phyloP scores from a whole-genome alignment of 2,113 vertebrate species.

The Thymallus thymallus region DNA sequence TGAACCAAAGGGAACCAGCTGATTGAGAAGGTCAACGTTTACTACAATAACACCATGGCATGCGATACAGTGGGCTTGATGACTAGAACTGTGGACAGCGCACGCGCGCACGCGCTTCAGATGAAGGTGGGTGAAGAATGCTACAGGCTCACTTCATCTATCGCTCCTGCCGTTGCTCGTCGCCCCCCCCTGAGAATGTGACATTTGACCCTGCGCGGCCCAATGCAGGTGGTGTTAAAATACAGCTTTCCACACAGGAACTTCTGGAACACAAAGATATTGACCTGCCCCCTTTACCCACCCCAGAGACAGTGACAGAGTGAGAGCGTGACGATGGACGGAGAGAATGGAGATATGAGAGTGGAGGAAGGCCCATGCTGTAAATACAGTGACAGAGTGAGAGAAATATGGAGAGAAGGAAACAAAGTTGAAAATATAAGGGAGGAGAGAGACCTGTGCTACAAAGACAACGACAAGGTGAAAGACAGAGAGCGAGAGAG shows the following conservation, averaged over 20 bases:
- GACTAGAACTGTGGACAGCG: not conserved
- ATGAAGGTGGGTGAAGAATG: constrained; percentile 54
- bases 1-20: constrained; percentile 5
- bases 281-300: constrained; percentile 26
- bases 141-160: constrained; percentile 51
- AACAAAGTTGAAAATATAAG: not conserved
- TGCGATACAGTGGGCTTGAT: not conserved
- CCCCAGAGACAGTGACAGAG: constrained; percentile 29
- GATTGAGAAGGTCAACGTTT: constrained; percentile 16
- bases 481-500: not conserved
- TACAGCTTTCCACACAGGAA: constrained; percentile 28
- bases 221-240: constrained; percentile 67
- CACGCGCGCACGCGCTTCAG: not conserved
- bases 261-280: constrained; percentile 42
- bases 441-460: no score
- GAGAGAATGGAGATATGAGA: not conserved
- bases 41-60: not conserved
- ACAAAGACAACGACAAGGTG: not conserved
- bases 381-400: not conserved
- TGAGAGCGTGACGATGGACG: constrained; percentile 1
- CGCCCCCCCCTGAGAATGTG: constrained; percentile 45
- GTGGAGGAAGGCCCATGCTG: not conserved
- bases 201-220: constrained; percentile 47
- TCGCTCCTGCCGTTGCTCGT: constrained; percentile 37
- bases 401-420: not conserved